phyloP scores from a whole-genome alignment of 2,113 vertebrate species.

The Tricholaema leucomelas region DNA sequence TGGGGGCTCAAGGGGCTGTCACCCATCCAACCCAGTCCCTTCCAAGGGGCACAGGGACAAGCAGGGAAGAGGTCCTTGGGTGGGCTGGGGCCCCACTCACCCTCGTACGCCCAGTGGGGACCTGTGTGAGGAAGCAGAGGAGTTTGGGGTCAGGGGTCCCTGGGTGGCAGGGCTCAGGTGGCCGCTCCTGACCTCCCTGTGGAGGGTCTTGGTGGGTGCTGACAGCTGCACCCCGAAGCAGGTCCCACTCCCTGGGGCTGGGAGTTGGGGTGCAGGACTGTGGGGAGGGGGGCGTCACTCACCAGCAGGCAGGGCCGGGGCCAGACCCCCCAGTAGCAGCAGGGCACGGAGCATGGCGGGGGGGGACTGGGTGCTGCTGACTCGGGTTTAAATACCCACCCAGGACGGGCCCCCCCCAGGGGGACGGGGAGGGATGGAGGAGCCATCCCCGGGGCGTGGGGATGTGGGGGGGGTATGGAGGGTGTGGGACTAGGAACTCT shows the following conservation, averaged over 20 bases:
- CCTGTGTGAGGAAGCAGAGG: not conserved
- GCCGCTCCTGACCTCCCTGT: not conserved
- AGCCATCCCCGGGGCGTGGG: not conserved
- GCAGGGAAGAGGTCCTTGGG: not conserved
- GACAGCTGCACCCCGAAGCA: not conserved
- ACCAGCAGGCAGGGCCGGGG: not conserved
- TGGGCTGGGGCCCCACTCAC: not conserved
- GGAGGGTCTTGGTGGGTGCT: not conserved
- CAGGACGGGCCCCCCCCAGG: not conserved
- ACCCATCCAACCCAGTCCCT: too few relatives aligned
- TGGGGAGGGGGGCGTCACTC: not conserved
- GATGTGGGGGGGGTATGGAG: too few relatives aligned
- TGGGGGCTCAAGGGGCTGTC: too few relatives aligned
- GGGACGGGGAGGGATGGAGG: not conserved
- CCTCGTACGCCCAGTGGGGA: not conserved
- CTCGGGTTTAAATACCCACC: not conserved
- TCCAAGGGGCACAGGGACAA: not conserved
- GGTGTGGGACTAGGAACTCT: not conserved
- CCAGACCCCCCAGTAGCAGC: not conserved
- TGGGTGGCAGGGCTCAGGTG: not conserved
- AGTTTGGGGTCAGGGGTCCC: not conserved
- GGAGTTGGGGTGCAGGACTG: not conserved
- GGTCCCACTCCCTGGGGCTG: not conserved
- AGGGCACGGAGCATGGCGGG: not conserved
- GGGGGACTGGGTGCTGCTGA: not conserved